phyloP scores from a whole-genome alignment of 2,797 vertebrate species.

The Pygocentrus nattereri region DNA sequence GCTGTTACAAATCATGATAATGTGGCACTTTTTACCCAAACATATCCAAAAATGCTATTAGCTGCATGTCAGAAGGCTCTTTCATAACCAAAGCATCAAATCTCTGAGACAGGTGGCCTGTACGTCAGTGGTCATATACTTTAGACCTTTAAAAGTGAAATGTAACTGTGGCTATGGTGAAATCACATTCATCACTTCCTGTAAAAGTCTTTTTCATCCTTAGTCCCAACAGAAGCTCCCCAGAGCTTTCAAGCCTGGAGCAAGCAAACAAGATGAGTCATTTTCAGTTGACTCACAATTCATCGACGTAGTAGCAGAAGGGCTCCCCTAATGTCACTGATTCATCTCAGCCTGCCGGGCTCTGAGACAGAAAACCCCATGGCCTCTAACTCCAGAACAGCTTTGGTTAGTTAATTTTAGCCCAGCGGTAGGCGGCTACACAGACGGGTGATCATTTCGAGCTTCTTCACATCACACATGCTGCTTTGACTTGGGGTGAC shows the following conservation, averaged over 20 bases:
- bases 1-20: neutral
- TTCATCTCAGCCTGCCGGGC: slow-evolving; percentile 26
- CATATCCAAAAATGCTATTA: too few species aligned
- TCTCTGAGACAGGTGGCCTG: slow-evolving; percentile 19
- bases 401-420: slow-evolving; percentile 45
- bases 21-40: neutral
- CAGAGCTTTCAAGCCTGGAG: slow-evolving; percentile 9
- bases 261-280: slow-evolving; percentile 46
- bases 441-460: slow-evolving; percentile 83
- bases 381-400: slow-evolving; percentile 37
- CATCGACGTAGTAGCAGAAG: slow-evolving; percentile 10
- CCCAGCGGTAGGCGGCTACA: slow-evolving; percentile 13
- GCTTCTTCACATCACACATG: slow-evolving; percentile 89
- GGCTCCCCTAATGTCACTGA: slow-evolving; percentile 48
- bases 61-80: too few species aligned
- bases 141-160: slow-evolving; percentile 22
- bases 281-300: slow-evolving; percentile 46
- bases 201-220: slow-evolving; percentile 4
- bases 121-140: neutral
- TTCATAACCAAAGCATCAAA: too few species aligned
- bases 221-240: slow-evolving; percentile 36
- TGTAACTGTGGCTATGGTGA: slow-evolving; percentile 18
- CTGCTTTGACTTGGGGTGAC: slow-evolving; percentile 11
- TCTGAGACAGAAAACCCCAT: slow-evolving; percentile 50
- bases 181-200: slow-evolving; percentile 15